Conservation (phyloP, 2,888 invertebrate species). For the Bhutanitis thaidina region DNA sequence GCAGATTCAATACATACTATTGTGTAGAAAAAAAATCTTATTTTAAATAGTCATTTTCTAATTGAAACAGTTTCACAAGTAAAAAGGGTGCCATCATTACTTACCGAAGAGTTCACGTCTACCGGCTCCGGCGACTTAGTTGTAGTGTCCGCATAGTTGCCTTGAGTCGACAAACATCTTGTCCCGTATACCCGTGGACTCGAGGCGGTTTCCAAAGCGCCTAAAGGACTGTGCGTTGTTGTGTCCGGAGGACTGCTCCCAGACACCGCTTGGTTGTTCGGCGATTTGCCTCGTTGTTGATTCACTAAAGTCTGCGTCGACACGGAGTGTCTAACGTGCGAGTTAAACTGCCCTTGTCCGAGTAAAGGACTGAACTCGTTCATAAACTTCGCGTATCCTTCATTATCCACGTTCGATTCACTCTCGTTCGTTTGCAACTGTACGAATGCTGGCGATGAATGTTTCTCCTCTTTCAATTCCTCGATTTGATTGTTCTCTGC, state of each 20-base stretch:
- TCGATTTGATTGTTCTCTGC: constrained; percentile 28
- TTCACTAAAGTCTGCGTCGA: constrained; percentile 86
- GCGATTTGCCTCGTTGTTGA: constrained; percentile 42
- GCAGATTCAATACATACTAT: too few relatives aligned
- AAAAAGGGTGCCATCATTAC: constrained; percentile 21
- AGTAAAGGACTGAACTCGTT: constrained; percentile 35
- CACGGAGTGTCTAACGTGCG: constrained; percentile 82
- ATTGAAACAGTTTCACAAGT: too few relatives aligned
- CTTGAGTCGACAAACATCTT: constrained; percentile 36
- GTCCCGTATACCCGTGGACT: constrained; percentile 36
- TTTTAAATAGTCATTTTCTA: too few relatives aligned
- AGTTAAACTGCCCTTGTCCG: constrained; percentile 24
- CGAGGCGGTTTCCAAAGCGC: constrained; percentile 64
- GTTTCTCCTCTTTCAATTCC: constrained; percentile 31
- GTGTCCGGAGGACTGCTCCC: constrained; percentile 86
- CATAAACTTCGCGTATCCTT: constrained; percentile 43
- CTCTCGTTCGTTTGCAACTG: constrained; percentile 26
- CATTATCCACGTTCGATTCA: constrained; percentile 31
- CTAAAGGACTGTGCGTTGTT: constrained; percentile 90
- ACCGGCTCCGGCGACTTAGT: constrained; percentile 68
- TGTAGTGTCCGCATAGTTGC: constrained; percentile 65
- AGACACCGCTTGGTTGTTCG: constrained; percentile 42
- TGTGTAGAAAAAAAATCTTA: too few relatives aligned
- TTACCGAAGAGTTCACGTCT: constrained; percentile 64
- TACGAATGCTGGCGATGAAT: constrained; percentile 23